These are phyloP conservation scores for Callipepla squamata DNA, from an alignment of 2,113 vertebrate species.

Conservation along the genomic window DNA sequence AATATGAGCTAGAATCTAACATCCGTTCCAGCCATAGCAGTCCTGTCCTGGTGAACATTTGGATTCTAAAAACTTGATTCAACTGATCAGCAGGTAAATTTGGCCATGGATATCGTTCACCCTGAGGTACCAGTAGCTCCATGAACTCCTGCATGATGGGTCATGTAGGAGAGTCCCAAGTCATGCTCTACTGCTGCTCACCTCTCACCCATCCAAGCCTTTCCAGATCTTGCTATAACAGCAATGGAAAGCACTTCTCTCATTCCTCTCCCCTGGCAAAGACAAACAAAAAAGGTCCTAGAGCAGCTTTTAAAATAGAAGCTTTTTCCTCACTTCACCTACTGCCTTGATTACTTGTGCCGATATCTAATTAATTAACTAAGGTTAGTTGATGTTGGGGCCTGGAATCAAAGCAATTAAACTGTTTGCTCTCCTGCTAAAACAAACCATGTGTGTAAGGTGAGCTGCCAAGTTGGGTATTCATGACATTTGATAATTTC, in stretches of 20 bases:
- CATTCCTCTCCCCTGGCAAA: neutral
- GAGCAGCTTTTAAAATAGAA: neutral
- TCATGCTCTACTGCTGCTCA: accelerated
- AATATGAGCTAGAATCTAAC: accelerated
- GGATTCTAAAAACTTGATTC: neutral
- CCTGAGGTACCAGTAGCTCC: neutral
- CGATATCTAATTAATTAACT: conserved; percentile 55
- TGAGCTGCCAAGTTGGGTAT: neutral
- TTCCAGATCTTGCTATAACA: neutral
- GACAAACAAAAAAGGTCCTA: neutral
- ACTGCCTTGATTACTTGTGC: neutral
- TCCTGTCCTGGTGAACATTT: neutral
- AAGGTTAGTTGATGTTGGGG: conserved; percentile 11
- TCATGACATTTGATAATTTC: neutral
- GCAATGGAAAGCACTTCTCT: neutral
- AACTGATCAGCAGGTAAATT: neutral
- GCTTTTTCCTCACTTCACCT: neutral
- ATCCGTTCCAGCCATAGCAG: neutral
- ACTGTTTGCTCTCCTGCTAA: conserved; percentile 24
- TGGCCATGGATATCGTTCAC: neutral
- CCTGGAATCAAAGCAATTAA: conserved; percentile 44
- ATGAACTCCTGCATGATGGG: accelerated
- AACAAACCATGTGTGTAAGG: neutral
- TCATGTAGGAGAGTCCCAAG: neutral
- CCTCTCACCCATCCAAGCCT: neutral